These are phyloP conservation scores for Melozone crissalis DNA, from an alignment of 2,113 vertebrate species.

Conservation along the genomic window DNA sequence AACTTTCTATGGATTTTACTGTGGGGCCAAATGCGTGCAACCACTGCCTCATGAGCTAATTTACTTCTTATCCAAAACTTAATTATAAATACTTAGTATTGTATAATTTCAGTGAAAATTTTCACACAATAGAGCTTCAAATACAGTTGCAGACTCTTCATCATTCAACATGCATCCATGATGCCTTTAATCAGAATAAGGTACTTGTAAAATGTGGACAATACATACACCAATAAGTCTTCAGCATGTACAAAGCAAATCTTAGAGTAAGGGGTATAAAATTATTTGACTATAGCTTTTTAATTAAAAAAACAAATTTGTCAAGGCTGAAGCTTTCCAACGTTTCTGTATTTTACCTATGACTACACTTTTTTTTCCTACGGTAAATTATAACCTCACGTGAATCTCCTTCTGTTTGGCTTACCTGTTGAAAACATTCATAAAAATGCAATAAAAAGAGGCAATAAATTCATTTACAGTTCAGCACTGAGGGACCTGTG, in stretches of 20 bases:
- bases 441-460: not conserved
- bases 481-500: not conserved
- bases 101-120: not conserved
- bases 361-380: not conserved
- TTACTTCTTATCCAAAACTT: not conserved
- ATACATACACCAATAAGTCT: not conserved
- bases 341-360: not conserved
- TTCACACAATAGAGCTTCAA: not conserved
- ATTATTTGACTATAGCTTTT: not conserved
- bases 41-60: not conserved
- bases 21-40: not conserved
- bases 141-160: not conserved
- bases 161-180: not conserved
- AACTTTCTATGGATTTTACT: not conserved
- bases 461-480: not conserved
- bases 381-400: not conserved
- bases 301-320: not conserved
- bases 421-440: not conserved
- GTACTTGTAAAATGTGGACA: not conserved
- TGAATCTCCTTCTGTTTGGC: not conserved
- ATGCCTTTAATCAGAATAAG: not conserved
- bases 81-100: not conserved
- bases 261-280: not conserved
- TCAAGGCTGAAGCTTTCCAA: not conserved
- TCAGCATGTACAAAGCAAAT: not conserved